A percentile compares a stretch with the other conserved stretches of the same genome.
phyloP scores from a whole-genome alignment of 2,797 vertebrate genomes.

The Aulostomus chinensis region DNA sequence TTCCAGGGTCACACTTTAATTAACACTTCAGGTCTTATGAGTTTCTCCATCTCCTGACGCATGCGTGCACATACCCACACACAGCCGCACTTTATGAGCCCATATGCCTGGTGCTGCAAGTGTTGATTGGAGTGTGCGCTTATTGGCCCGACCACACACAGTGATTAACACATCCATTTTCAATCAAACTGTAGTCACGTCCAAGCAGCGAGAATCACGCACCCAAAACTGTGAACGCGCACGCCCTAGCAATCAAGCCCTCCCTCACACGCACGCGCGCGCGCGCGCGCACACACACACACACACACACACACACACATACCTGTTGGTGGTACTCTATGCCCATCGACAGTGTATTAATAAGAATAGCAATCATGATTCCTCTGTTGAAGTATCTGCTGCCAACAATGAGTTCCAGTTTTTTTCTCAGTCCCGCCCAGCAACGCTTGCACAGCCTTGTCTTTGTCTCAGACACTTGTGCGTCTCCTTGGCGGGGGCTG shows the following conservation, averaged over 20 bases:
- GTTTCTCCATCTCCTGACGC: constrained; percentile 56
- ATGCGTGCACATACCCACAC: constrained; percentile 28
- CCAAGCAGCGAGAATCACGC: constrained; percentile 12
- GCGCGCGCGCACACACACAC: background rate
- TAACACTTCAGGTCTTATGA: constrained; percentile 77
- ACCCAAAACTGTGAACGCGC: too few relatives aligned
- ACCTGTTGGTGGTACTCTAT: constrained; percentile 98
- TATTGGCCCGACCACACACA: constrained; percentile 44
- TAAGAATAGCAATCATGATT: constrained; percentile 97
- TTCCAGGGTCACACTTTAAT: constrained; percentile 77
- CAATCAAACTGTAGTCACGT: constrained; percentile 45
- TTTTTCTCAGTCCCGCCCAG: constrained; percentile 51
- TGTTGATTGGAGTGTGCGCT: constrained; percentile 67
- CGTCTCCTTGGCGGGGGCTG: constrained; percentile 59
- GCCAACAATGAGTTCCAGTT: constrained; percentile 82
- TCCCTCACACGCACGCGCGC: too few relatives aligned
- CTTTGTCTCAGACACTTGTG: constrained; percentile 46
- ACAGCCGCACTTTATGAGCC: constrained; percentile 17
- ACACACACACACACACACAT: constrained; percentile 19
- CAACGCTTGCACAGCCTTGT: constrained; percentile 34
- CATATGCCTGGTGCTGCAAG: constrained; percentile 56
- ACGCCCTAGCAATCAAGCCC: too few relatives aligned
- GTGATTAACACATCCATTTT: constrained; percentile 58
- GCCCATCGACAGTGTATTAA: constrained; percentile 97
- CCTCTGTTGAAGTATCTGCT: constrained; percentile 98